A percentile compares a stretch with the other conserved stretches of the same genome.
phyloP scores from a whole-genome alignment of 2,888 invertebrate species.

The Andrena fulva region DNA sequence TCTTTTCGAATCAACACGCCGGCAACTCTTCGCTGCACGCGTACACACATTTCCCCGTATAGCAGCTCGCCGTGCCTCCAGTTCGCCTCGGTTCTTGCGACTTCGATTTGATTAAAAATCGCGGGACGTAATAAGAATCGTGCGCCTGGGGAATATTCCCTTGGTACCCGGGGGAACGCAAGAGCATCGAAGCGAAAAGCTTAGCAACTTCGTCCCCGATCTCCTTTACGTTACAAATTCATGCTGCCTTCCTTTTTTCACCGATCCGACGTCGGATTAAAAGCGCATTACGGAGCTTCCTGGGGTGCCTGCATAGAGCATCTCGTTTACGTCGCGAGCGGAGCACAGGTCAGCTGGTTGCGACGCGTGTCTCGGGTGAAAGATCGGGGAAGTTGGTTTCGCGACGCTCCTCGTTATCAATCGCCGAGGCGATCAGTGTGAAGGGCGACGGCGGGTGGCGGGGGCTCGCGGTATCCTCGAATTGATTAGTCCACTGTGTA shows the following conservation, averaged over 20 bases:
- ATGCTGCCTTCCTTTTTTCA: conserved; percentile 8
- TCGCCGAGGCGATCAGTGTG: not conserved
- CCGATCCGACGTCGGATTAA: conserved; percentile 21
- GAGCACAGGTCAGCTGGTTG: not conserved
- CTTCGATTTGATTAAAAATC: conserved; percentile 16
- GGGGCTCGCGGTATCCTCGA: not conserved
- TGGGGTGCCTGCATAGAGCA: not conserved
- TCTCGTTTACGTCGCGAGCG: conserved; percentile 22
- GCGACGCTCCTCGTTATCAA: not conserved
- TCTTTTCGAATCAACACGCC: too few species aligned
- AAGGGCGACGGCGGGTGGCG: not conserved
- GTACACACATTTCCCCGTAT: too few species aligned
- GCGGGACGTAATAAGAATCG: not conserved
- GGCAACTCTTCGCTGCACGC: too few species aligned
- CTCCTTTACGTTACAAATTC: conserved; percentile 47
- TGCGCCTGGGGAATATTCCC: not conserved
- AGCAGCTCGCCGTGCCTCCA: not conserved
- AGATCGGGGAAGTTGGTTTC: not conserved
- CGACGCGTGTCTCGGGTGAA: not conserved
- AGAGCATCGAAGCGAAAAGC: conserved; percentile 20
- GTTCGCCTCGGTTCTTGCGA: not conserved
- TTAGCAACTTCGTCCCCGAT: not conserved
- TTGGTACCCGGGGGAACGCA: not conserved
- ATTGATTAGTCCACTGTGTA: conserved; percentile 29
- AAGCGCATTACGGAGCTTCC: conserved; percentile 37